Conservation (phyloP, 2,888 invertebrate genomes). For the Steinernema scapterisci region DNA sequence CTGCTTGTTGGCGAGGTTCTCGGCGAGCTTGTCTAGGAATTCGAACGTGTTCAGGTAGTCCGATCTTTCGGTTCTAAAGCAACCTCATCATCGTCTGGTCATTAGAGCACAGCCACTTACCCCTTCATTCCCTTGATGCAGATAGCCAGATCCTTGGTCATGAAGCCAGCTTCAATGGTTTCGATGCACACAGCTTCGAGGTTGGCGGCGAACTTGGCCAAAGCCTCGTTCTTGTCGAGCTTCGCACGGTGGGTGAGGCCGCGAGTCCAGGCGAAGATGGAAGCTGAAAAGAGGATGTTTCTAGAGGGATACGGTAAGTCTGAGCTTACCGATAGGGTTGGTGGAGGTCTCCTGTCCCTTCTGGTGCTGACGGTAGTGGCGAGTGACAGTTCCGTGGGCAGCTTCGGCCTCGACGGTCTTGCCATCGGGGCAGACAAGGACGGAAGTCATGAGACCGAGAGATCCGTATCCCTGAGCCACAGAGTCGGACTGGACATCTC, state of each 20-base stretch:
- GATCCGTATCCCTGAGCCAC: constrained; percentile 93
- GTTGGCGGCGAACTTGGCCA: constrained; percentile 81
- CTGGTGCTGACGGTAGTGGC: constrained; percentile 77
- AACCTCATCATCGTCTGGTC: not conserved
- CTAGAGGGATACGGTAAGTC: not conserved
- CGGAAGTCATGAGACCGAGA: constrained; percentile 96
- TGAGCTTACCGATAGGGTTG: constrained; percentile 81
- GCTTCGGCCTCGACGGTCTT: constrained; percentile 97
- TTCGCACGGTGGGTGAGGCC: constrained; percentile 92
- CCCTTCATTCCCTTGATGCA: constrained; percentile 88
- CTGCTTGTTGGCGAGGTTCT: constrained; percentile 75
- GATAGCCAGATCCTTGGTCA: constrained; percentile 98
- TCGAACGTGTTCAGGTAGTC: constrained; percentile 97
- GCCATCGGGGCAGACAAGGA: constrained; percentile 93
- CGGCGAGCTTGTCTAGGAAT: constrained; percentile 91
- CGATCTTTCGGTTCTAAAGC: constrained; percentile 73
- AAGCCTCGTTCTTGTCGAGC: constrained; percentile 80
- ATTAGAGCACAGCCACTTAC: constrained; percentile 68
- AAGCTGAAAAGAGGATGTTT: constrained; percentile 73
- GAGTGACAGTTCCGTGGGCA: constrained; percentile 94
- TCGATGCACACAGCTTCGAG: constrained; percentile 82
- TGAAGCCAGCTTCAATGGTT: constrained; percentile 89
- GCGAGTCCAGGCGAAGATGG: constrained; percentile 97
- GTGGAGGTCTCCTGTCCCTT: constrained; percentile 94
- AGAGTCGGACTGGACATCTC: constrained; percentile 97